Evolutionary conservation across 2,113 vertebrate genomes (phyloP).

Genomic region (Monopterus albus): DNA sequence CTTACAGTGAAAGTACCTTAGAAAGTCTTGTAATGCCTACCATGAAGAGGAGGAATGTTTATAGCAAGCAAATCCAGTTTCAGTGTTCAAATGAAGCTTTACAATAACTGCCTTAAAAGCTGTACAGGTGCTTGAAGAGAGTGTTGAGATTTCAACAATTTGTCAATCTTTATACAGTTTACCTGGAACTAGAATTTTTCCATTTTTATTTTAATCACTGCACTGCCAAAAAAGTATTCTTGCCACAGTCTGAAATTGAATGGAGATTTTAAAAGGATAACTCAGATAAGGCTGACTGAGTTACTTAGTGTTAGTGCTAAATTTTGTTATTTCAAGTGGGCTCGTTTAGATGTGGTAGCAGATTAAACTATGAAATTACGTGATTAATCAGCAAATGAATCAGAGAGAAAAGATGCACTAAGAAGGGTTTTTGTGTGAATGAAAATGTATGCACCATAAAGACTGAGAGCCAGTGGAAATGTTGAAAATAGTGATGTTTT

Average conservation of each 20-base stretch:
- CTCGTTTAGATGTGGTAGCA: neutral
- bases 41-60: neutral
- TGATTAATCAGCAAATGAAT: neutral
- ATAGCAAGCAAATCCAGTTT: neutral
- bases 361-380: neutral
- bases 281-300: neutral
- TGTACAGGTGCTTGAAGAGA: too few species aligned
- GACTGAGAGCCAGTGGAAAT: neutral
- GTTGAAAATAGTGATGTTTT: conserved; percentile 17
- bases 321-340: neutral
- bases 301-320: neutral
- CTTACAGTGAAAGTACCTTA: too few species aligned
- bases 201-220: too few species aligned
- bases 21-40: too few species aligned
- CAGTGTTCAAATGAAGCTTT: neutral
- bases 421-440: neutral
- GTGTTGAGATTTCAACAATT: too few species aligned
- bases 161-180: too few species aligned
- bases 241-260: too few species aligned
- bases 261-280: too few species aligned
- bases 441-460: neutral
- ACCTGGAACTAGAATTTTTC: too few species aligned
- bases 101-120: conserved; percentile 18
- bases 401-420: neutral
- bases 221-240: too few species aligned